Evolutionary conservation across 2,113 vertebrate species (phyloP), one percentile per base, ranked within the genome.

Genomic region (Natator depressus): DNA sequence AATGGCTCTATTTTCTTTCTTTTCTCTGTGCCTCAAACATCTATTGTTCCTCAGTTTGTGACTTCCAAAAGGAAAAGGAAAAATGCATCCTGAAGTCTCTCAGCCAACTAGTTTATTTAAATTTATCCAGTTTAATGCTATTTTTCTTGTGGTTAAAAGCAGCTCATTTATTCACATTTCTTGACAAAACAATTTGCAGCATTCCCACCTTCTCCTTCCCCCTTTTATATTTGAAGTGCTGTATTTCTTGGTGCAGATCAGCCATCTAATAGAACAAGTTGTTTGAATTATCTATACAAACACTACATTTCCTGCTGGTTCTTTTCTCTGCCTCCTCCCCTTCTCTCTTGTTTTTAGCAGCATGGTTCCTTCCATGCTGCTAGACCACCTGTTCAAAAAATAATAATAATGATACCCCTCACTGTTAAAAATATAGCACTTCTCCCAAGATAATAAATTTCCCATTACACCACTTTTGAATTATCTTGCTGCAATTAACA

Each of bases 321-420:
- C 92, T 51, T 92, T 96, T 94, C 90, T 85, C 88, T 93, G 65
- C 55, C 89, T 96, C 80, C 69, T 93, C 94, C 80, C 88, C 94
- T 96, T 94, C 86, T 95, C 94, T 97, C 90, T 92, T 96, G 91
- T 93, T 94, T 87, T 93, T 90, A 96, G 59, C 93, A 0, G 80
- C 92, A 93, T 95, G 96, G 90, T 79, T 96, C 89, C 93, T 95
- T 88, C 90, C 97, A 96, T 97, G 97, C 97, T 98, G 97, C 80
- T 94, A 97, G 93, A 96, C 96, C 96, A 98, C 96, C 97, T 98
- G 97, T 97, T 97, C 96, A 89, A 96, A 96, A 87, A 96, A 97
- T 97, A 97, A 97, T 92, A 96, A 95, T 94, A 97, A 92, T 92
- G 88, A 96, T 95, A 95, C 97, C 96, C 97, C 97, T 96, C 83